Evolutionary conservation across 2,888 invertebrate species (phyloP), one percentile per base, ranked within the genome.

Genomic region (Globia sparganii): DNA sequence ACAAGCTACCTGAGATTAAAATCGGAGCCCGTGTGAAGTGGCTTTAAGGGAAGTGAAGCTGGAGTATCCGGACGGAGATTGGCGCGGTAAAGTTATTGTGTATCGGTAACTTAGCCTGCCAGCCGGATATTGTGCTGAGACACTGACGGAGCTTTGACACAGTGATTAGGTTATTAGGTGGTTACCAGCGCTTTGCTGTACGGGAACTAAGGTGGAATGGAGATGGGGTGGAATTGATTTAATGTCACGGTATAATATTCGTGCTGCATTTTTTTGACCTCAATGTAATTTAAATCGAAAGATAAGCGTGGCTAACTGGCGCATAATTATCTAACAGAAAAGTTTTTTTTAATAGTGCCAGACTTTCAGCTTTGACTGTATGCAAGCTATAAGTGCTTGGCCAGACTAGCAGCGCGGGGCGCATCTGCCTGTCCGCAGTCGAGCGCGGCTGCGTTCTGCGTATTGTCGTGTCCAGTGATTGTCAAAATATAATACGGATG

Each of bases 11-110:
- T 82, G 79, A 79, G 81, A 87, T 85, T 87, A 84, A 82, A 82
- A 86, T 86, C 78, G 67, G 64, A 79, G 72, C 62, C 84, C 75
- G 76, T 72, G 86, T 75, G 77, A 87, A 86, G 77, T 81, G 71
- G 70, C 80, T 81, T 85, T 80, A 81, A 67, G 78, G 58, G 67
- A 73, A 75, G 73, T 80, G 79, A 86, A 82, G 80, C 75, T 73
- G 82, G 67, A 72, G 77, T 84, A 87, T 86, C 87, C 87, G 86
- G 76, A 75, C 91, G 91, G 92, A 92, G 89, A 92, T 92, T 91
- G 89, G 84, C 78, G 83, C 86, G 85, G 81, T 81, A 62, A 85
- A 84, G 86, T 89, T 88, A 87, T 91, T 91, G 88, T 88, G 84
- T 87, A 87, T 86, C 84, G 87, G 83, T 83, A 86, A 89, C 87